Evolutionary conservation across 2,888 invertebrate species (phyloP), one percentile per base, ranked within the genome.

Genomic region (Brachypterus glaber): DNA sequence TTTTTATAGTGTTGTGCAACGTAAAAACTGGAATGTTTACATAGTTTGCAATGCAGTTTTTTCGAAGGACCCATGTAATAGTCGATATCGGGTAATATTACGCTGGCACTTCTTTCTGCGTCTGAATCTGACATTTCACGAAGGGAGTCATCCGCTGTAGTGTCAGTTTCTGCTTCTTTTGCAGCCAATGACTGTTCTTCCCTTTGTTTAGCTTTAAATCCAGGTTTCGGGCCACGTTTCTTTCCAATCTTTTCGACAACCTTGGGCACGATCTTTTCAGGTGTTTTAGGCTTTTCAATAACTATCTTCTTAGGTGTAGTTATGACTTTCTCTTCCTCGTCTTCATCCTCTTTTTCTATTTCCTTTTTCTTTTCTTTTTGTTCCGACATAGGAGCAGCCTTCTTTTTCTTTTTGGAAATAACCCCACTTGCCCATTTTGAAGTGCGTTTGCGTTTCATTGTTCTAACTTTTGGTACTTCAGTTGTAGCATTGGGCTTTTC

Each of bases 1-100:
- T 64, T 63, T 49, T 73, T 73, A 51, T 80, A 82, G 65, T 84
- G 83, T 25, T 70, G 66, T 1, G 81, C 75, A 26, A 84, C 78
- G 38, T 73, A 71, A 44, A 66, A 68, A 0, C 79, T 78, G 12
- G 51, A 60, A 49, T 70, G 79, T 0, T 55, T 43, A 54, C 84
- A 84, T 8, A 79, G 56, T 41, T 76, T 70, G 52, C 83, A 84
- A 8, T 66, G 59, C 25, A 49, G 39, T 16, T 43, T 44, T 14
- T 11, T 38, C 2, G 29, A 29, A 27, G 43, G 42, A 35, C 51
- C 50, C 17, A 47, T 32, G 35, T 44, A 59, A 31, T 57, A 55
- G 18, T 47, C 42, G 35, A 49, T 54, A 24, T 55, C 54, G 1
- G 53, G 53, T 33, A n/a, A n/a, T n/a, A n/a, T n/a, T n/a, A n/a